Conservation (phyloP, 2,113 vertebrate genomes). For the Heterocephalus glaber region DNA sequence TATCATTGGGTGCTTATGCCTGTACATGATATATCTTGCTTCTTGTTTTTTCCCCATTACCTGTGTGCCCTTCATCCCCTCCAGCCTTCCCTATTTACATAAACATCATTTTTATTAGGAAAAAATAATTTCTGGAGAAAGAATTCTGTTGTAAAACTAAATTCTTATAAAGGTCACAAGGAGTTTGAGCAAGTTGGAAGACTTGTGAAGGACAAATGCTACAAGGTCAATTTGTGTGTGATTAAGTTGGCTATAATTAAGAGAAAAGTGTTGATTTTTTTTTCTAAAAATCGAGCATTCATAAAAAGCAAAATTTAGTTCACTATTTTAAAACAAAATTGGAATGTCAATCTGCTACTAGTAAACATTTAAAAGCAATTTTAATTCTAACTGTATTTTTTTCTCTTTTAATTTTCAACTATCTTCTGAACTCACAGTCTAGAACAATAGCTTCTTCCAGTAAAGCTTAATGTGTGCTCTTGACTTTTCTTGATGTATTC, state of each 20-base stretch:
- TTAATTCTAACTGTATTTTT: background rate
- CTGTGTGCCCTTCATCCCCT: too few relatives aligned
- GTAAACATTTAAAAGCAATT: background rate
- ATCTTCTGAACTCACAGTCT: background rate
- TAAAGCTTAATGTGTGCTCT: background rate
- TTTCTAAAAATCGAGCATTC: background rate
- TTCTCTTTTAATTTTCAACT: background rate
- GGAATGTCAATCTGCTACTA: background rate
- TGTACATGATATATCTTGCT: too few relatives aligned
- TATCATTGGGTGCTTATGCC: too few relatives aligned
- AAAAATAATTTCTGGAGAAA: background rate
- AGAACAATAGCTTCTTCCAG: background rate
- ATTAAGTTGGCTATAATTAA: background rate
- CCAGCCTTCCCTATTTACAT: too few relatives aligned
- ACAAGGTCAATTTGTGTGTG: too few relatives aligned
- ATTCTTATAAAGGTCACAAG: background rate
- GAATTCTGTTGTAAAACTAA: background rate
- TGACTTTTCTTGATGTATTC: background rate
- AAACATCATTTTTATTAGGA: too few relatives aligned
- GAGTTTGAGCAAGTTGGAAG: background rate
- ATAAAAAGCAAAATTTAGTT: background rate
- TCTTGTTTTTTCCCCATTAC: too few relatives aligned
- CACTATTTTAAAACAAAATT: background rate
- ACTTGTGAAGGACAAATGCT: background rate
- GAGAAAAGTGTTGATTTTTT: background rate